Percentiles rank a stretch among this genome's conserved stretches.
Conservation (phyloP, 23 tunicate species). For the Trididemnum miniatum region DNA sequence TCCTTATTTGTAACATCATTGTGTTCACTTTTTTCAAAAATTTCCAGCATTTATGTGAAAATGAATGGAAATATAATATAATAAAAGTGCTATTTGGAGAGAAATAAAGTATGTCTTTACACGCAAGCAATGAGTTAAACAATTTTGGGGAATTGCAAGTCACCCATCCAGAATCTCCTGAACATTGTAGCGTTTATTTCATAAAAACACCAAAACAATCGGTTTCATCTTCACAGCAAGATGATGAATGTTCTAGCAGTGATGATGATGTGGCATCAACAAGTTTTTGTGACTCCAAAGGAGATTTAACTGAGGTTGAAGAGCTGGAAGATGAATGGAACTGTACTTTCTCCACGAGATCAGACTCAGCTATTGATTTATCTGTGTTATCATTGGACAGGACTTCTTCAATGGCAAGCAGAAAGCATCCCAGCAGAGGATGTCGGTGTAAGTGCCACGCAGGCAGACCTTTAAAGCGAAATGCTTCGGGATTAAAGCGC, state of each 20-base stretch:
- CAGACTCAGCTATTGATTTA: conserved; percentile 9
- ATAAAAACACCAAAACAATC: neutral
- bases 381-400: neutral
- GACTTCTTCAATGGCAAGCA: neutral
- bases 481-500: neutral
- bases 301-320: neutral
- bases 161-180: no score
- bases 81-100: no score
- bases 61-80: no score
- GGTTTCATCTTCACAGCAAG: neutral
- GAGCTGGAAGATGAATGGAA: neutral
- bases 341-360: neutral
- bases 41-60: no score
- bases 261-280: neutral
- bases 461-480: neutral
- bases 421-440: neutral
- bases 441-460: conserved; percentile 2
- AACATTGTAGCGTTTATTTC: neutral
- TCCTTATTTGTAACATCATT: no score
- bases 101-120: no score
- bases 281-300: neutral
- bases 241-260: neutral
- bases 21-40: no score
- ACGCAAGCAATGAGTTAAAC: no score
- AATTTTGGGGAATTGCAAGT: no score